Conservation (phyloP, 1,140 invertebrate species). For the Drosophila auraria region DNA sequence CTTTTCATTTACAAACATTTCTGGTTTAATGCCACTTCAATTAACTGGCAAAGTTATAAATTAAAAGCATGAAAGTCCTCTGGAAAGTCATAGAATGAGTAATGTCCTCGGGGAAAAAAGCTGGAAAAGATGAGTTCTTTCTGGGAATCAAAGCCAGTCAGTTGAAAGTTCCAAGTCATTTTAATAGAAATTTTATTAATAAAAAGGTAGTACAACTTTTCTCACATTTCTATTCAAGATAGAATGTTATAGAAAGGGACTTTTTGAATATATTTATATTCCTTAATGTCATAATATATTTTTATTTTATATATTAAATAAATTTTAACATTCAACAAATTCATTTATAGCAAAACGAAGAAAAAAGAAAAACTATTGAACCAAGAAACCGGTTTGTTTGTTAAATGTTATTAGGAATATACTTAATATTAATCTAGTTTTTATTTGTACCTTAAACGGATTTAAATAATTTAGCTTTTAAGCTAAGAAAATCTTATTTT, state of each 20-base stretch:
- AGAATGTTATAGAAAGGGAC: background rate
- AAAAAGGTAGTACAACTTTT: background rate
- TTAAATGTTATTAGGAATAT: too few relatives aligned
- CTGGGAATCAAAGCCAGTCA: constrained; percentile 11
- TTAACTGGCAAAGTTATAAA: constrained; percentile 24
- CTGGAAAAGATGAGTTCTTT: constrained; percentile 12
- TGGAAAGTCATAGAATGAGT: constrained; percentile 1
- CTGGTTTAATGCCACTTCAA: constrained; percentile 26
- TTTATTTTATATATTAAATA: too few relatives aligned
- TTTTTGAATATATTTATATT: too few relatives aligned
- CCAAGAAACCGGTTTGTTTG: too few relatives aligned
- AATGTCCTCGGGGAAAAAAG: constrained; percentile 14
- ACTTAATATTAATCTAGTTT: too few relatives aligned
- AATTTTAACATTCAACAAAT: too few relatives aligned
- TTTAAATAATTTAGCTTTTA: background rate
- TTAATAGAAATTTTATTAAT: background rate
- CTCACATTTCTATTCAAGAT: background rate
- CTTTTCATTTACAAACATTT: constrained; percentile 20
- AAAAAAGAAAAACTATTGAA: too few relatives aligned
- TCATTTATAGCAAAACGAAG: too few relatives aligned
- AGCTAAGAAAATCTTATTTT: background rate
- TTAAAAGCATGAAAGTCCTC: constrained; percentile 6
- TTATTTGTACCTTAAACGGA: too few relatives aligned
- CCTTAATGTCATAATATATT: too few relatives aligned
- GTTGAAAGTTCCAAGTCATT: background rate